A percentile compares a stretch with the other conserved stretches of the same genome.
phyloP scores from a whole-genome alignment of 2,113 vertebrate genomes.

The Stictonetta naevosa region DNA sequence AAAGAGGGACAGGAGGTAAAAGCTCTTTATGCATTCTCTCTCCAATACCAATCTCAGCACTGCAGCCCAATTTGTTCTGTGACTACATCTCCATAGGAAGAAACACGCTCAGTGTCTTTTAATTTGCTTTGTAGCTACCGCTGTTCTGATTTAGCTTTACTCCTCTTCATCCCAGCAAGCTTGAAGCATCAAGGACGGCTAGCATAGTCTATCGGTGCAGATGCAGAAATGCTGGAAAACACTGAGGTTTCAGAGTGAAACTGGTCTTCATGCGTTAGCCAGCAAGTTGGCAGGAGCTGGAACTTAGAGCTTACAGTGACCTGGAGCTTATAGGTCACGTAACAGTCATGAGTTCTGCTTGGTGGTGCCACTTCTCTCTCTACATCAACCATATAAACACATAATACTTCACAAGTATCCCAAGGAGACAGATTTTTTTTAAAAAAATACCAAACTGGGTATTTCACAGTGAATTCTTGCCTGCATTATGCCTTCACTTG shows the following conservation, averaged over 20 bases:
- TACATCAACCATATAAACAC: background rate
- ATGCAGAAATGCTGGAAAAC: background rate
- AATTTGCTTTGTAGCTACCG: background rate
- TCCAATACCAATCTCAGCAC: background rate
- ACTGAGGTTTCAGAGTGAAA: background rate
- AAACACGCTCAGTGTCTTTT: background rate
- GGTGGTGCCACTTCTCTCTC: background rate
- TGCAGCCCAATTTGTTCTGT: background rate
- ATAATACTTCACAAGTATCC: background rate
- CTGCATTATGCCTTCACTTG: background rate
- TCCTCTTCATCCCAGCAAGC: background rate
- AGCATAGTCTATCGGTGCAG: rapidly evolving
- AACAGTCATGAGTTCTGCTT: background rate
- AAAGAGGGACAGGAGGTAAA: background rate
- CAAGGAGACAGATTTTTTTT: background rate
- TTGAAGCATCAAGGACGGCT: background rate
- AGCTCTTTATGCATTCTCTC: background rate
- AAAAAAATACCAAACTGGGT: background rate
- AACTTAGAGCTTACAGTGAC: too few species aligned
- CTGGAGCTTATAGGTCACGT: background rate
- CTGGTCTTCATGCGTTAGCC: background rate
- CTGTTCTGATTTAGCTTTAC: background rate
- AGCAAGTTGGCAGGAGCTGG: background rate
- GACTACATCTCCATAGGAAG: background rate
- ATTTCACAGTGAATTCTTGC: background rate